These are phyloP conservation scores for Liparis tanakae DNA, from an alignment of 2,797 vertebrate genomes.

Conservation along the genomic window DNA sequence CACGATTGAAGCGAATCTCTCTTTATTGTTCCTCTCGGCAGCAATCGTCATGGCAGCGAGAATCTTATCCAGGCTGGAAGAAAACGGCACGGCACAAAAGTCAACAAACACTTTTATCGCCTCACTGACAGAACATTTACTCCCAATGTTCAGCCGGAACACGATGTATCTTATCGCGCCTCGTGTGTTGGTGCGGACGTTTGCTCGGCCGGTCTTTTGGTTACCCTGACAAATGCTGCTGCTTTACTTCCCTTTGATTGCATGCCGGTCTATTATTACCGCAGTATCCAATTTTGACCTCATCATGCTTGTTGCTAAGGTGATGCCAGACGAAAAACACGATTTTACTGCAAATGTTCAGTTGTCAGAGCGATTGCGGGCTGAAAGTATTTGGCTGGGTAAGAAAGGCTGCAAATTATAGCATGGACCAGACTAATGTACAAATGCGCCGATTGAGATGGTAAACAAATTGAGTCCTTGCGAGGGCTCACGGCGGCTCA, in stretches of 20 bases:
- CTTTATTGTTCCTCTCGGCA: constrained; percentile 93
- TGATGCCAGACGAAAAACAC: constrained; percentile 46
- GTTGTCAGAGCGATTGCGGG: constrained; percentile 48
- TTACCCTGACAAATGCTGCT: constrained; percentile 44
- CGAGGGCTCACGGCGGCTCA: constrained; percentile 46
- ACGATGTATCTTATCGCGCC: constrained; percentile 53
- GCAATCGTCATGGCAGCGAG: constrained; percentile 95
- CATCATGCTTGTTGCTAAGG: constrained; percentile 50
- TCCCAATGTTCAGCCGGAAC: constrained; percentile 64
- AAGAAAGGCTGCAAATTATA: constrained; percentile 50
- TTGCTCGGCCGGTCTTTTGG: constrained; percentile 53
- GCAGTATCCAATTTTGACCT: constrained; percentile 52
- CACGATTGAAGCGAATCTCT: constrained; percentile 93
- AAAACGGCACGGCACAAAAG: constrained; percentile 60
- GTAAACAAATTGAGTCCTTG: constrained; percentile 62
- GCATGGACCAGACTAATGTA: constrained; percentile 47
- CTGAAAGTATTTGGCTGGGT: constrained; percentile 30
- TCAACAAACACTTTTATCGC: constrained; percentile 78
- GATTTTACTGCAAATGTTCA: constrained; percentile 54
- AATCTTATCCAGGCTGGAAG: constrained; percentile 92
- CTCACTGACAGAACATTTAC: constrained; percentile 68
- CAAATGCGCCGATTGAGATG: constrained; percentile 65
- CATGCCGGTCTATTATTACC: constrained; percentile 45
- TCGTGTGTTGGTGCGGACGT: constrained; percentile 42
- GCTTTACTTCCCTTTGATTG: constrained; percentile 53